Base-by-base conservation (phyloP, 2,888 invertebrate genomes). In the Drosophila pseudotalamancana region DNA sequence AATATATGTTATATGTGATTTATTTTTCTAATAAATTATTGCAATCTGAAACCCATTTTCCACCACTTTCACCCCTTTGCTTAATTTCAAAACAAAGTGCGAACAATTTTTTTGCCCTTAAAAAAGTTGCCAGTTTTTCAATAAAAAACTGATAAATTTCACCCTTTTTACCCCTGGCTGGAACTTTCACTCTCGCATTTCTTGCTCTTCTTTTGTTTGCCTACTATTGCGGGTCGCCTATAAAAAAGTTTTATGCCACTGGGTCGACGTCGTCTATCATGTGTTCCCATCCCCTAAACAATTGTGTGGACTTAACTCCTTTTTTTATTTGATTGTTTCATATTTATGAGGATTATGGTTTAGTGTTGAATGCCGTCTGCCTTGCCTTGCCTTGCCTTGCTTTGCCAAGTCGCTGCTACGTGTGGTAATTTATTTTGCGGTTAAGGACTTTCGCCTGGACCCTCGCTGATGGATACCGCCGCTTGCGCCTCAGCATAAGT, bases 261-360 rank as follows among this genome's bases (percentile, higher is more conserved):
- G 53, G 59, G 64, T 74, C 60, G 71, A 6, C 48, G 59, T 57
- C 42, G 59, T 49, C 49, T 46, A 50, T 46, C 55, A 51, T 42
- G 31, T 43, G 45, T 25, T 11, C 56, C 50, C 59, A 39, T 54
- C 45, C 62, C 59, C 49, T 53, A 32, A 46, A n/a, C n/a, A n/a
- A 27, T 45, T n/a, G 37, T 43, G 61, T 64, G 50, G 50, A 46
- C 64, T 63, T 71, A 63, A 64, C 66, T 70, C 57, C 50, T 53
- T 72, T 73, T 64, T 72, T 81, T 78, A 75, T 87, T 81, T 87
- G 87, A 87, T 83, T 83, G 87, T 84, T 87, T 84, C 76, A 76
- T 87, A 83, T 83, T 87, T 84, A 78, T 83, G 82, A 78, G 81
- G 82, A 87, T 83, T 87, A 83, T 71, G 78, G 80, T 48, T 70